Percentiles rank a stretch among this genome's conserved stretches.
phyloP scores from a whole-genome alignment of 1,140 invertebrate genomes.

The Drosophila ambigua region DNA sequence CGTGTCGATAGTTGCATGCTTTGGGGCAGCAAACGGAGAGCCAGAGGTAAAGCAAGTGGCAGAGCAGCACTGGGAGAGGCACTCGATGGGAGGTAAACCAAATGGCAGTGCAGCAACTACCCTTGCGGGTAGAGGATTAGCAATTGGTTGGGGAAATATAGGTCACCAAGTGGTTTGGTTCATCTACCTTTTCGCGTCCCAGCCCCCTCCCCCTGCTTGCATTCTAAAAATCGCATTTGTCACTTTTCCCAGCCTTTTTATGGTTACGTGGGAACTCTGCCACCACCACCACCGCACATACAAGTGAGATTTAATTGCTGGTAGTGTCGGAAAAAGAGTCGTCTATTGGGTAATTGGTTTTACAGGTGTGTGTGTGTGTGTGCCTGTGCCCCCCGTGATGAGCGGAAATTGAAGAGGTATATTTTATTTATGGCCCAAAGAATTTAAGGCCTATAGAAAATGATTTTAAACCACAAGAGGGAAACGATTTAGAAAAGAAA shows the following conservation, averaged over 20 bases:
- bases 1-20: conserved; percentile 7
- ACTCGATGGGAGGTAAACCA: too few relatives aligned
- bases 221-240: conserved; percentile 56
- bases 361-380: conserved; percentile 33
- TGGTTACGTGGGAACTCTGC: conserved; percentile 5
- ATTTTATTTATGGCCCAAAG: conserved; percentile 11
- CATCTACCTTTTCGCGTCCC: neutral
- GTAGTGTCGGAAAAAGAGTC: conserved; percentile 25
- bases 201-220: conserved; percentile 4
- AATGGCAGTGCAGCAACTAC: too few relatives aligned
- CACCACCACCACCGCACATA: conserved; percentile 8
- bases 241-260: conserved; percentile 49
- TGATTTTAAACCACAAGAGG: neutral
- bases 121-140: neutral
- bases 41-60: too few relatives aligned
- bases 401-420: conserved; percentile 22
- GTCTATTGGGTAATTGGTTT: conserved; percentile 60
- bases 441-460: conserved; percentile 19
- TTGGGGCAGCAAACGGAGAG: neutral
- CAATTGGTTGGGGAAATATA: conserved; percentile 31
- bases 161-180: conserved; percentile 53
- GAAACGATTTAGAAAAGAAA: neutral
- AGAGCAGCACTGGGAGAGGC: too few relatives aligned
- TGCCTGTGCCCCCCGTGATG: conserved; percentile 11
- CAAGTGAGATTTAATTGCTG: conserved; percentile 57